Base-by-base conservation (phyloP, 2,888 invertebrate genomes). In the Ferdinandea cuprea region DNA sequence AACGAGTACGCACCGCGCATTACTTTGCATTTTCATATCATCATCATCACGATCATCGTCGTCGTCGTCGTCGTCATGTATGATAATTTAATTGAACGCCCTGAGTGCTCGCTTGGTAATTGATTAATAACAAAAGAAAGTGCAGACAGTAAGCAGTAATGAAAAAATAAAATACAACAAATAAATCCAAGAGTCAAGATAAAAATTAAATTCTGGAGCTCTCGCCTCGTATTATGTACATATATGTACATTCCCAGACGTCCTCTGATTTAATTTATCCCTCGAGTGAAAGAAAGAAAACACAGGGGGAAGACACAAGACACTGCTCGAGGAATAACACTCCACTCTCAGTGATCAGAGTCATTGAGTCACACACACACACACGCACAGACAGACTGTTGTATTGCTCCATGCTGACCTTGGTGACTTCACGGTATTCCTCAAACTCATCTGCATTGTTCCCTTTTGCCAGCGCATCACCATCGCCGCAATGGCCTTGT, bases 221-320 rank as follows among this genome's bases (percentile, higher is more conserved):
- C 71, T 50, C 37, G 59, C 30, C 50, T 68, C 19, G 37, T 6
- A 35, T 37, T 37, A 37, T 11, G 37, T 17, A 28, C 9, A 44
- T 9, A 28, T 11, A 13, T 42, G 15, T 65, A 54, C 50, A 72
- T 72, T 83, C 78, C 77, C 83, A 83, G 83, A 83, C 69, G 56
- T 68, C 72, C 83, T 78, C 83, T 83, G 83, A 83, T 78, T 83
- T 77, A 83, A 83, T 83, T 83, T 83, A 83, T 83, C 83, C 63
- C 52, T 65, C 17, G 59, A 74, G 59, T 52, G 63, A 73, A 69
- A 72, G 50, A 68, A 77, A 63, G 58, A 78, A 76, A 73, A 73
- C 48, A 72, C 72, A 32, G 25, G 25, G 21, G 35, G 25, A 37
- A 21, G 56, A n/a, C n/a, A n/a, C n/a, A n/a, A n/a, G 35, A 5